Conservation (phyloP, 2,797 vertebrate genomes). For the Micrastur ruficollis region DNA sequence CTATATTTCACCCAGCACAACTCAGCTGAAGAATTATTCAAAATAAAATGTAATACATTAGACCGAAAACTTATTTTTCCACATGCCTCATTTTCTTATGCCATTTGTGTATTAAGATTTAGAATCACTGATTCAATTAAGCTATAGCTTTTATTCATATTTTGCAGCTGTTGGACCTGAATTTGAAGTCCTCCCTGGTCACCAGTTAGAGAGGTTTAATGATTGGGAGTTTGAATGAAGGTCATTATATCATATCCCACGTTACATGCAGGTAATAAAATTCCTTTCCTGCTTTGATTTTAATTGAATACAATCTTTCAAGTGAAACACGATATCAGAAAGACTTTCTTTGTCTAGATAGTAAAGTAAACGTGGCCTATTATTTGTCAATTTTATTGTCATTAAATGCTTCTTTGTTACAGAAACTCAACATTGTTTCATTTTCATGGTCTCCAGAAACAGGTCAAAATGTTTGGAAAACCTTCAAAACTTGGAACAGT, state of each 20-base stretch:
- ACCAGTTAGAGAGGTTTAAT: constrained; percentile 76
- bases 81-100: constrained; percentile 48
- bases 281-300: constrained; percentile 71
- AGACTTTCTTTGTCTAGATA: constrained; percentile 66
- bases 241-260: constrained; percentile 73
- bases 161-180: constrained; percentile 71
- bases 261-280: constrained; percentile 72
- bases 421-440: neutral
- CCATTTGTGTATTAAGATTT: constrained; percentile 63
- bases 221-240: constrained; percentile 71
- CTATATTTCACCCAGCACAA: neutral
- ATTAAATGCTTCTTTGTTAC: neutral
- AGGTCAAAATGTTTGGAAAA: constrained; percentile 8
- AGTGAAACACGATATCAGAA: constrained; percentile 63
- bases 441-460: constrained; percentile 4
- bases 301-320: constrained; percentile 75
- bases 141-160: constrained; percentile 72
- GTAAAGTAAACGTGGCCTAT: constrained; percentile 56
- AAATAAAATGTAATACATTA: neutral
- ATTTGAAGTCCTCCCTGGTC: constrained; percentile 72
- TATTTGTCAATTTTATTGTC: constrained; percentile 69
- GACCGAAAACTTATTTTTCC: constrained; percentile 33
- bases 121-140: constrained; percentile 72
- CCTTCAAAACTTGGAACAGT: neutral
- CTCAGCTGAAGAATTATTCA: neutral